These are phyloP conservation scores for Mormyrus lacerda DNA, from an alignment of 2,113 vertebrate species.

Conservation along the genomic window DNA sequence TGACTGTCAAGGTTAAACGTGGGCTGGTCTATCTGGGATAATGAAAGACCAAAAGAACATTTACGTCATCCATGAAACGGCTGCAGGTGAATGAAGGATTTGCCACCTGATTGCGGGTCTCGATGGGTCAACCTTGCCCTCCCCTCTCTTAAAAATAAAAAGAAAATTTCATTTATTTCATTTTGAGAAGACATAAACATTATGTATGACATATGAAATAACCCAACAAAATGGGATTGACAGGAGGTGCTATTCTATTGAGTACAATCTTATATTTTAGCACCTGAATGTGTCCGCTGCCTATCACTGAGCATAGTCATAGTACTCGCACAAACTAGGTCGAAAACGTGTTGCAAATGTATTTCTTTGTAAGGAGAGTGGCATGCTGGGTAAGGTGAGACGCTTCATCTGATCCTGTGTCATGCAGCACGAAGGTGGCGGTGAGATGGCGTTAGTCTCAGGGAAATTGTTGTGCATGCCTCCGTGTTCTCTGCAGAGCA, in stretches of 20 bases:
- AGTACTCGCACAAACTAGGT: neutral
- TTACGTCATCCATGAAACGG: neutral
- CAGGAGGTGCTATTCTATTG: neutral
- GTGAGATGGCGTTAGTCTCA: neutral
- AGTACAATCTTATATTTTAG: neutral
- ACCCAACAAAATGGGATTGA: neutral
- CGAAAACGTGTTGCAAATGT: neutral
- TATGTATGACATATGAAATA: neutral
- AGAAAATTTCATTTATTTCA: neutral
- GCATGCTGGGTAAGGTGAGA: neutral
- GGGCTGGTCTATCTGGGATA: neutral
- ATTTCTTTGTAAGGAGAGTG: neutral
- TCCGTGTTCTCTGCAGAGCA: neutral
- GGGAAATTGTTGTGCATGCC: conserved; percentile 3
- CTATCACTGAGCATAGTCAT: neutral
- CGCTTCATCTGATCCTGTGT: neutral
- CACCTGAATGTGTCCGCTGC: neutral
- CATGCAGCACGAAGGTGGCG: neutral
- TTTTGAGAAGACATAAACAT: neutral
- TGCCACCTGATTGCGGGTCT: neutral
- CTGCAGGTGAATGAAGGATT: neutral
- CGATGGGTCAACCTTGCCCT: neutral
- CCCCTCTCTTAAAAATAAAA: neutral
- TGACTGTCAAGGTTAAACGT: neutral
- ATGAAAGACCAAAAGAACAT: neutral